phyloP scores from a whole-genome alignment of 2,888 invertebrate species.

The Meiosimyza decipiens region DNA sequence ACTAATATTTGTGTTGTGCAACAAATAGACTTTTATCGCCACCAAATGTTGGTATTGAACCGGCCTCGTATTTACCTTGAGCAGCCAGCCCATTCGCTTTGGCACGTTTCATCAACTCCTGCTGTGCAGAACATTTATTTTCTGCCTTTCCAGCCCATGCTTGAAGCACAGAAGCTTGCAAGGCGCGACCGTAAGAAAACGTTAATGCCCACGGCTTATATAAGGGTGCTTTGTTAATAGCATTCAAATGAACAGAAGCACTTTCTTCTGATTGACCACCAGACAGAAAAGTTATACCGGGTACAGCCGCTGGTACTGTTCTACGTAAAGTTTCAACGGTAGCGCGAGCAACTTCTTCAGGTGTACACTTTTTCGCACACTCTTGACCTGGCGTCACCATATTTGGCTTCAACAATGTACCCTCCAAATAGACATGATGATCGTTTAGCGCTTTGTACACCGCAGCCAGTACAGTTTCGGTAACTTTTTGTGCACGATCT shows the following conservation, averaged over 20 bases:
- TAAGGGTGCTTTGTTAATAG: constrained; percentile 86
- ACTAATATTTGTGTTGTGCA: constrained; percentile 67
- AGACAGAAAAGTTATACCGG: constrained; percentile 95
- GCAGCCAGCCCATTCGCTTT: constrained; percentile 86
- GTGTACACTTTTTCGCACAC: constrained; percentile 77
- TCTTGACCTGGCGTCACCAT: constrained; percentile 96
- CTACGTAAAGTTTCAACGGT: constrained; percentile 92
- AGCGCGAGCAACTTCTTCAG: constrained; percentile 87
- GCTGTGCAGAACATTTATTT: constrained; percentile 84
- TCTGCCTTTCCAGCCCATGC: constrained; percentile 95
- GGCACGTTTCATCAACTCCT: constrained; percentile 90
- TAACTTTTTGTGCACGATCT: constrained; percentile 91
- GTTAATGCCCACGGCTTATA: constrained; percentile 96
- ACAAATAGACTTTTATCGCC: constrained; percentile 79
- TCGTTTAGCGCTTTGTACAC: constrained; percentile 96
- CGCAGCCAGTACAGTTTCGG: constrained; percentile 92
- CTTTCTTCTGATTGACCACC: constrained; percentile 99
- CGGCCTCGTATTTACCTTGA: constrained; percentile 78
- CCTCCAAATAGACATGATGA: constrained; percentile 97
- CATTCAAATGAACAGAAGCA: constrained; percentile 93
- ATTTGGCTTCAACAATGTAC: constrained; percentile 97
- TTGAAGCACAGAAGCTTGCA: constrained; percentile 94
- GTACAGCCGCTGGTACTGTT: constrained; percentile 96
- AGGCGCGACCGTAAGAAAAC: constrained; percentile 97
- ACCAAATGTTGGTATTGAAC: constrained; percentile 76